Evolutionary conservation across 2,797 vertebrate genomes (phyloP).

Genomic region (Garrulus glandarius): DNA sequence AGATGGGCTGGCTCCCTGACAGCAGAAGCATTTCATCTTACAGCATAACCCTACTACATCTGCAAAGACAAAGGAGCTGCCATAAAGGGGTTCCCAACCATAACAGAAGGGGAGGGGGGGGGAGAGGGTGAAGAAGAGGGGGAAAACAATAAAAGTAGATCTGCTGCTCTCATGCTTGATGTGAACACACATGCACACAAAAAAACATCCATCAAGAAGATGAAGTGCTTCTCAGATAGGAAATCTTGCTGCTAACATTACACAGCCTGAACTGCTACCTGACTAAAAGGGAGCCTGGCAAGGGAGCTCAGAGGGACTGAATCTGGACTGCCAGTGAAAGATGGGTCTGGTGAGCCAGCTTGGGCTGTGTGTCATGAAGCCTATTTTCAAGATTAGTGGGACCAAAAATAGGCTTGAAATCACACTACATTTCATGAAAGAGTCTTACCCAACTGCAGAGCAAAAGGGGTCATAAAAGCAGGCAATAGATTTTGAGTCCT

Average conservation of each 20-base stretch:
- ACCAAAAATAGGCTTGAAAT: slow-evolving; percentile 30
- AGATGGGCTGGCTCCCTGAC: slow-evolving; percentile 73
- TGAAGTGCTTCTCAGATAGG: neutral
- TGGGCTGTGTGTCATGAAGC: neutral
- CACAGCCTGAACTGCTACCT: neutral
- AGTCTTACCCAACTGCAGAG: neutral
- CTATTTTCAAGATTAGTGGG: neutral
- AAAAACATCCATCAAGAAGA: slow-evolving; percentile 14
- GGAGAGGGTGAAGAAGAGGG: neutral
- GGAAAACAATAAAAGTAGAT: neutral
- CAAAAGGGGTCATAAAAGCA: neutral
- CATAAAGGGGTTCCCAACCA: slow-evolving; percentile 31
- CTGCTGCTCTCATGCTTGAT: neutral
- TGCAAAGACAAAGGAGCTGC: slow-evolving; percentile 52
- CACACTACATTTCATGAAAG: neutral
- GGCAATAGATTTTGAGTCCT: neutral
- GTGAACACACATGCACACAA: neutral
- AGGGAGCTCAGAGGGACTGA: neutral
- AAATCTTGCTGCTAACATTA: neutral
- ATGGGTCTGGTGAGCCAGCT: neutral
- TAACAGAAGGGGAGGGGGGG: neutral
- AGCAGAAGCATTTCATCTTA: slow-evolving; percentile 57
- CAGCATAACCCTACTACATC: slow-evolving; percentile 21
- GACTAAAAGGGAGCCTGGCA: neutral
- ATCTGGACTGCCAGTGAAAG: neutral